Evolutionary conservation across 2,113 vertebrate genomes (phyloP).

Genomic region (Acrocephalus kingi): DNA sequence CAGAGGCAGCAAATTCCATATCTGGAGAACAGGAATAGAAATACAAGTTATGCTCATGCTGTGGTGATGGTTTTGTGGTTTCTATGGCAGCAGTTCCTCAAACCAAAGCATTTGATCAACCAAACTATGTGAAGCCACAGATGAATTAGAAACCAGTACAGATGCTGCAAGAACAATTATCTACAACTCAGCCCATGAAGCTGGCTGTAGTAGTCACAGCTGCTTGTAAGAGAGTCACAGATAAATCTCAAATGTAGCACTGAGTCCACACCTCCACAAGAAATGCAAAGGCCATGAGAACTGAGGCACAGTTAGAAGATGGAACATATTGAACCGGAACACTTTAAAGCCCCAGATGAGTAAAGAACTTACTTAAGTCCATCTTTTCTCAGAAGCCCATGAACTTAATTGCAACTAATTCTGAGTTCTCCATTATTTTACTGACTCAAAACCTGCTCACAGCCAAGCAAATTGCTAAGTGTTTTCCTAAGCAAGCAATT

Average conservation of each 20-base stretch:
- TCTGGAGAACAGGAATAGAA: conserved; percentile 12
- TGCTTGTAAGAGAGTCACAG: neutral
- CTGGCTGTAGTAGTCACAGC: neutral
- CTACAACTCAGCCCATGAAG: neutral
- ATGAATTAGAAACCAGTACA: neutral
- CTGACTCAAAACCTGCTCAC: neutral
- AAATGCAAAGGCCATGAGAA: neutral
- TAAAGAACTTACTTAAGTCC: neutral
- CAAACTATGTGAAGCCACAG: neutral
- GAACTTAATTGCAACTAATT: neutral
- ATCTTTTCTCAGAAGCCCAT: neutral
- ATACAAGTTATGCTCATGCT: neutral
- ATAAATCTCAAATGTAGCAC: neutral
- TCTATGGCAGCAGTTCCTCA: neutral
- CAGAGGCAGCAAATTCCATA: neutral
- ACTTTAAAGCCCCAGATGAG: neutral
- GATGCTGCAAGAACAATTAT: neutral
- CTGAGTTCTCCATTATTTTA: neutral
- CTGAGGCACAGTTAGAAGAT: neutral
- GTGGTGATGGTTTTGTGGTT: neutral
- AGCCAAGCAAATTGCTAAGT: neutral
- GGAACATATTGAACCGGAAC: neutral
- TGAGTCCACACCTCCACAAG: neutral
- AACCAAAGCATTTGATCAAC: neutral
- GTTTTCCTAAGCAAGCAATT: neutral